Conservation (phyloP, 2,888 invertebrate species). For the Agelastica alni region DNA sequence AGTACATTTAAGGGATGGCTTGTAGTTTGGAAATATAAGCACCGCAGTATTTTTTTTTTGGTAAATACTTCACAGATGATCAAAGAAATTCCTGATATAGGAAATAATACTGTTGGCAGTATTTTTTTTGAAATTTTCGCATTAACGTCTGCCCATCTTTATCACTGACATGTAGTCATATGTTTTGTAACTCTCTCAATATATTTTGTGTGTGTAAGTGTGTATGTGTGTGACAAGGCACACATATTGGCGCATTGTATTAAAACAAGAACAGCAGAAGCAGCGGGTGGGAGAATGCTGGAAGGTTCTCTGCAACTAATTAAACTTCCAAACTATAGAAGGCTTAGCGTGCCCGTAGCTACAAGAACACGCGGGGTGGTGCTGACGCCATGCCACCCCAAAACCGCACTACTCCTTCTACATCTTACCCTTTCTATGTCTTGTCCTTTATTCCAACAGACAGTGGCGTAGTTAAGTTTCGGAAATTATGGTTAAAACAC, state of each 20-base stretch:
- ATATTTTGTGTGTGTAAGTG: background rate
- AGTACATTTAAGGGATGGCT: too few relatives aligned
- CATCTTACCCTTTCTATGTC: conserved; percentile 20
- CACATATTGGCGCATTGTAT: conserved; percentile 45
- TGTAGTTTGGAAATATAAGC: too few relatives aligned
- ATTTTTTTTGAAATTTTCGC: too few relatives aligned
- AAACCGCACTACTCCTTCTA: conserved; percentile 34
- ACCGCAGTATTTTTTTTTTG: too few relatives aligned
- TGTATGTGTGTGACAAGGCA: conserved; percentile 32
- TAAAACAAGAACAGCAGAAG: conserved; percentile 44
- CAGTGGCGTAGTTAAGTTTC: conserved; percentile 2
- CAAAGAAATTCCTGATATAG: too few relatives aligned
- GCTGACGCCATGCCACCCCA: conserved; percentile 24
- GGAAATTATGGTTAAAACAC: too few relatives aligned
- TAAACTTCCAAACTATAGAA: conserved; percentile 57
- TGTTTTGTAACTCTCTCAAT: too few relatives aligned
- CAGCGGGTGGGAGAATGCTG: conserved; percentile 47
- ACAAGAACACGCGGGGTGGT: conserved; percentile 41
- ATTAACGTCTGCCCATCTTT: too few relatives aligned
- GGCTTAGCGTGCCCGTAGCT: conserved; percentile 53
- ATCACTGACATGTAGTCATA: too few relatives aligned
- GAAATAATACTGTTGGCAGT: too few relatives aligned
- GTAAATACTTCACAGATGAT: too few relatives aligned
- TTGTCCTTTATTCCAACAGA: conserved; percentile 2
- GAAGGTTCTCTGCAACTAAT: conserved; percentile 56